phyloP scores from a whole-genome alignment of 2,113 vertebrate species.

The Aythya baeri region DNA sequence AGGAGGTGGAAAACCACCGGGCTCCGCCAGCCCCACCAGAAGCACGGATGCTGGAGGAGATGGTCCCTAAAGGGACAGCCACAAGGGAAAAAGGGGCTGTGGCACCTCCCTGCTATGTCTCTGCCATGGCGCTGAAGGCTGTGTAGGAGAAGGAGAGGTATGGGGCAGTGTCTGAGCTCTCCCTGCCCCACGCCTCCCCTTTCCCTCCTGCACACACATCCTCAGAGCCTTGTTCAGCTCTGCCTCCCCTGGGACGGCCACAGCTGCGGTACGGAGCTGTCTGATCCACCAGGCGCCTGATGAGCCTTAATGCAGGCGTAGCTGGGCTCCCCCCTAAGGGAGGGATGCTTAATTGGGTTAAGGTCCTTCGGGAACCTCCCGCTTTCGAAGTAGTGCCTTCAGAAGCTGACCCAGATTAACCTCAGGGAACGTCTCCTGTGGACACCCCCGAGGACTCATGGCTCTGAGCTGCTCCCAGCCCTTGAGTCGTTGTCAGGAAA shows the following conservation, averaged over 20 bases:
- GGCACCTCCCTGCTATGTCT: neutral
- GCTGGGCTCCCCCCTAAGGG: neutral
- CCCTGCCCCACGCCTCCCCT: neutral
- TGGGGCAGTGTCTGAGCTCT: neutral
- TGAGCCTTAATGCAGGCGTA: neutral
- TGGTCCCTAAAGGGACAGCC: neutral
- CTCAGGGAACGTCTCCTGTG: neutral
- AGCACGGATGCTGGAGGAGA: neutral
- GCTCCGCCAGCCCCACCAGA: neutral
- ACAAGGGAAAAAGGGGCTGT: neutral
- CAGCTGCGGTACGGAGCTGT: neutral
- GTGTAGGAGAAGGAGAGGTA: neutral
- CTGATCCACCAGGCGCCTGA: neutral
- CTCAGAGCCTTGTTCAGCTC: neutral
- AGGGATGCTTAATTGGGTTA: neutral
- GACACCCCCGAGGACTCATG: fast-evolving
- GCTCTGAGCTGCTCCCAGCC: fast-evolving
- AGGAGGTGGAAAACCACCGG: neutral
- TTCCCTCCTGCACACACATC: neutral
- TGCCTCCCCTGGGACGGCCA: neutral
- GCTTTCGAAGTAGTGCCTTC: neutral
- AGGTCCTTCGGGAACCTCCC: neutral
- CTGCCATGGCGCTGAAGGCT: neutral
- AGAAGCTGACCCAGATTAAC: neutral
- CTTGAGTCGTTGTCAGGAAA: neutral